These are phyloP conservation scores for Sclerurus mexicanus DNA, from an alignment of 2,113 vertebrate genomes.

Conservation along the genomic window DNA sequence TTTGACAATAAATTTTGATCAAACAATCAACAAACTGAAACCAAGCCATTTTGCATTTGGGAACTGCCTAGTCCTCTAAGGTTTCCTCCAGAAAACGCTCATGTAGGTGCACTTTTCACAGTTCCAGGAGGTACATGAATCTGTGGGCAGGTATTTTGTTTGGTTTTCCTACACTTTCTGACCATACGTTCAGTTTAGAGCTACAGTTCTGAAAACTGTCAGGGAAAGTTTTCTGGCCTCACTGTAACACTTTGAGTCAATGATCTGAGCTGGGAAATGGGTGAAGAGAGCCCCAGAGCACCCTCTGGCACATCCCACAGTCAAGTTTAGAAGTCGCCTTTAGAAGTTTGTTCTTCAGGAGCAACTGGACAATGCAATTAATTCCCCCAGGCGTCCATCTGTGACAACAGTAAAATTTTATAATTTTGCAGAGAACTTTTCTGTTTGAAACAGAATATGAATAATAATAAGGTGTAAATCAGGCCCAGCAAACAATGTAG, in stretches of 20 bases:
- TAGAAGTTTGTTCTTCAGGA: background rate
- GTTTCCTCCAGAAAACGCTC: background rate
- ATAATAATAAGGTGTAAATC: background rate
- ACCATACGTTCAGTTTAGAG: rapidly evolving
- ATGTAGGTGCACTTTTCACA: background rate
- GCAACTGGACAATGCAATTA: background rate
- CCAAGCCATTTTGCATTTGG: background rate
- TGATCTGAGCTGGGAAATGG: background rate
- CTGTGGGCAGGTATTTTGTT: background rate
- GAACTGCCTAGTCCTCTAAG: background rate
- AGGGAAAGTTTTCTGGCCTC: background rate
- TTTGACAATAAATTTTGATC: background rate
- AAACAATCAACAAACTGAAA: background rate
- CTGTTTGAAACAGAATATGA: background rate
- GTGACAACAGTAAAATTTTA: background rate
- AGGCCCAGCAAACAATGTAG: background rate
- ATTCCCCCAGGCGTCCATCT: background rate
- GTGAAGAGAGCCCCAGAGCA: background rate
- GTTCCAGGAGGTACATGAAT: background rate
- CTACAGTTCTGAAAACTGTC: background rate
- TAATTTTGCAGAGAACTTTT: background rate
- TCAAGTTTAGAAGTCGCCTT: background rate
- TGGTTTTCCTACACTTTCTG: background rate
- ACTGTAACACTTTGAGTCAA: background rate
- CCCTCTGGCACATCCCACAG: rapidly evolving